Percentiles rank a stretch among this genome's conserved stretches.
Evolutionary conservation across 1,140 invertebrate species (phyloP).

Genomic region (Lepidotrigona ventralis): DNA sequence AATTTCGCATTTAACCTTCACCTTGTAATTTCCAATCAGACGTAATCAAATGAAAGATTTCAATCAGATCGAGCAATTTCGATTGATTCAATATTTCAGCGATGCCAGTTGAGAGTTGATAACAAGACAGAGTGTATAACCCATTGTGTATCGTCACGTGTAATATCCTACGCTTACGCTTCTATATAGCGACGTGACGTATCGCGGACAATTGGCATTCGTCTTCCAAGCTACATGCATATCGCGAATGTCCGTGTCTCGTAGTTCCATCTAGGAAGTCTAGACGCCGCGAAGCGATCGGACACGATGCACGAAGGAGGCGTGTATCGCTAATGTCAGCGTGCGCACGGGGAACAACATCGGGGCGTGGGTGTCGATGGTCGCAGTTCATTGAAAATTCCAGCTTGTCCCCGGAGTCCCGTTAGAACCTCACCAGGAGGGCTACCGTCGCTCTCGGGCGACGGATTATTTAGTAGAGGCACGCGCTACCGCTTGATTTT

Average conservation of each 20-base stretch:
- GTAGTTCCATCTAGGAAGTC: neutral
- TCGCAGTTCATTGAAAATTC: slow-evolving; percentile 67
- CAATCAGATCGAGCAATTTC: too few relatives aligned
- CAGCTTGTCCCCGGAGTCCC: slow-evolving; percentile 53
- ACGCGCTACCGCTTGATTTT: slow-evolving; percentile 70
- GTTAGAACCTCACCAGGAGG: slow-evolving; percentile 64
- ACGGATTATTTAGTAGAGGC: slow-evolving; percentile 64
- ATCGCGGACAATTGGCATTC: too few relatives aligned
- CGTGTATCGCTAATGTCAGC: slow-evolving; percentile 38
- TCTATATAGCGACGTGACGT: too few relatives aligned
- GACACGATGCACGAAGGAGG: neutral
- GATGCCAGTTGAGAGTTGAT: too few relatives aligned
- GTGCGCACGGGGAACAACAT: slow-evolving; percentile 21
- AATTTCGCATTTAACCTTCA: too few relatives aligned
- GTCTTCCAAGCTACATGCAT: neutral
- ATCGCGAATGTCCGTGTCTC: neutral
- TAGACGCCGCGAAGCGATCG: neutral
- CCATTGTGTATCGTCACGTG: too few relatives aligned
- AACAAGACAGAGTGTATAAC: too few relatives aligned
- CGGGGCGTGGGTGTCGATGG: slow-evolving; percentile 59
- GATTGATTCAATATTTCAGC: too few relatives aligned
- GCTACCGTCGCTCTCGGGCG: slow-evolving; percentile 53
- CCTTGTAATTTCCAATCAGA: too few relatives aligned
- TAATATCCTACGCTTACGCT: too few relatives aligned
- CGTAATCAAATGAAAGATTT: too few relatives aligned